Evolutionary conservation across 2,113 vertebrate genomes (phyloP), one percentile per base, ranked within the genome.

Genomic region (Dunckerocampus dactyliophorus): DNA sequence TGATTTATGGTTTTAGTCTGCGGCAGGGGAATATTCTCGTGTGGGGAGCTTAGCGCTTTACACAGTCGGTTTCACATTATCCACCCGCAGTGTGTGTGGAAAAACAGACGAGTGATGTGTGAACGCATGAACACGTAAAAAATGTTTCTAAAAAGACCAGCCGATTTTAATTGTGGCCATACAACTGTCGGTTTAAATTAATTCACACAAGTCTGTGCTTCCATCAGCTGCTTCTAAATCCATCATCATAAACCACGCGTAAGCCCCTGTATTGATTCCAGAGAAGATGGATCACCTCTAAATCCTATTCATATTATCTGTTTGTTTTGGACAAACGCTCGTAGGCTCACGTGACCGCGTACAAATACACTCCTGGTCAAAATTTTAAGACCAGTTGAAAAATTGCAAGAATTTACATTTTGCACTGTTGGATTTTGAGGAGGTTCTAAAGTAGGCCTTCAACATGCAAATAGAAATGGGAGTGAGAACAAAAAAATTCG

Each of bases 301-400:
- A 67, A 77, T 77, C 75, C 76, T 69, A 63, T 76, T 76, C 57
- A 72, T 74, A 48, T 57, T 61, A 21, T 69, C 60, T 69, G 62
- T 69, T 76, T 76, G 74, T 69, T 75, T 55, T 45, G 15, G 39
- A 49, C 17, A 65, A 62, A 71, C 28, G 48, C 67, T 60, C 22
- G 57, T 45, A 47, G n/a, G 34, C 42, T 52, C n/a, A 20, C 31
- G 20, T 20, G 7, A 43, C 43, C 7, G 7, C 7, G 62, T n/a
- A 60, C 34, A 52, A 22, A 52, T 42, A 56, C 56, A 61, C 28
- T 34, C 31, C 31, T 34, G 31, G 6, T 34, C 31, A 34, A 34
- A 34, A 34, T 8, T 34, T 5, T 8, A 34, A 34, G 4, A 34
- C 31, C 31, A 34, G 31, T 8, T 34, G 31, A 34, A 34, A 34